phyloP scores from a whole-genome alignment of 2,797 vertebrate genomes.

The Kryptolebias ocellatus region DNA sequence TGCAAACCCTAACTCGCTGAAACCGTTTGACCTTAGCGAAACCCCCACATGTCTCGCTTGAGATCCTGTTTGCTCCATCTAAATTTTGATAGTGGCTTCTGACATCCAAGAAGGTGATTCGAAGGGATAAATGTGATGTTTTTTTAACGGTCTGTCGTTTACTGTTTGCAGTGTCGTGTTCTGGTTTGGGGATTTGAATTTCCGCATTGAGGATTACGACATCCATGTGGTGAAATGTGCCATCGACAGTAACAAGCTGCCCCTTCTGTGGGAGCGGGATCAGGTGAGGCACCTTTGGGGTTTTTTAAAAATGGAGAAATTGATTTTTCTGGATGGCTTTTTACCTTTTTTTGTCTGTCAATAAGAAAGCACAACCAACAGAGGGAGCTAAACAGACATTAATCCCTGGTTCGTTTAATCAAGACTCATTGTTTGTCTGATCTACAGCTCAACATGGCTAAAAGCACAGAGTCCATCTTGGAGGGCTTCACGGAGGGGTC shows the following conservation, averaged over 20 bases:
- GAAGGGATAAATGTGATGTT: too few relatives aligned
- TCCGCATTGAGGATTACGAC: constrained; percentile 96
- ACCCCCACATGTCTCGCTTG: too few relatives aligned
- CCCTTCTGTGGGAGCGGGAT: constrained; percentile 96
- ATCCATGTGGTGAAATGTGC: constrained; percentile 96
- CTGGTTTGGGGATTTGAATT: constrained; percentile 99
- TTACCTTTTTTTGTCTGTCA: constrained; percentile 26
- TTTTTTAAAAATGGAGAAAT: constrained; percentile 5
- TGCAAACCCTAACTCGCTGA: too few relatives aligned
- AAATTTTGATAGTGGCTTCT: too few relatives aligned
- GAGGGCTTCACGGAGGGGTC: constrained; percentile 93
- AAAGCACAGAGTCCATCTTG: constrained; percentile 90
- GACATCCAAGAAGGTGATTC: too few relatives aligned
- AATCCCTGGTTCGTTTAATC: not conserved
- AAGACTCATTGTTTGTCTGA: constrained; percentile 12
- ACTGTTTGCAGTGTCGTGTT: constrained; percentile 87
- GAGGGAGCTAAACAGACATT: constrained; percentile 42
- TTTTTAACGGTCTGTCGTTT: not conserved
- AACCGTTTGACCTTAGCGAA: too few relatives aligned
- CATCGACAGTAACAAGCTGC: constrained; percentile 91
- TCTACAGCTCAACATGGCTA: constrained; percentile 94
- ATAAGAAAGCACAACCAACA: constrained; percentile 39
- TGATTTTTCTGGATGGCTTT: constrained; percentile 24
- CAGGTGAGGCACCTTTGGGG: constrained; percentile 83
- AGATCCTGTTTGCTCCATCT: too few relatives aligned